These are phyloP conservation scores for Betta splendens DNA, from an alignment of 2,797 vertebrate species.

Conservation along the genomic window DNA sequence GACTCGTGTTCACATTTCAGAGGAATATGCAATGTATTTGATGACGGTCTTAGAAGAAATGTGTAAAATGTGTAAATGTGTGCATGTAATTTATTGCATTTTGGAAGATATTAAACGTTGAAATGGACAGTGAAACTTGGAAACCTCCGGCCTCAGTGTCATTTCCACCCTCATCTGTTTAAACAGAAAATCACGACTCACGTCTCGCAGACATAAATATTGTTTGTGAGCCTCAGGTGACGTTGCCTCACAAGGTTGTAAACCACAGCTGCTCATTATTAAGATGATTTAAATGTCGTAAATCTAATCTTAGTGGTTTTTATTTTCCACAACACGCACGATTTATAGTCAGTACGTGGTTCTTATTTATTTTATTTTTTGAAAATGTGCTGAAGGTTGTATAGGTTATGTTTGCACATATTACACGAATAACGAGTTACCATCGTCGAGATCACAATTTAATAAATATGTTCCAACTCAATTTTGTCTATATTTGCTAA, in stretches of 20 bases:
- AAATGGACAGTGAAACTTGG: conserved; percentile 90
- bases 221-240: conserved; percentile 42
- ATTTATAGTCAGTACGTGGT: not conserved
- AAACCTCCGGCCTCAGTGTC: conserved; percentile 88
- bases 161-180: conserved; percentile 45
- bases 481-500: not conserved
- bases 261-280: conserved; percentile 48
- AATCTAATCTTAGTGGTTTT: conserved; percentile 10
- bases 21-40: conserved; percentile 93
- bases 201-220: conserved; percentile 35
- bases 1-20: conserved; percentile 91
- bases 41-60: conserved; percentile 87
- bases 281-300: conserved; percentile 5
- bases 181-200: conserved; percentile 50
- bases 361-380: not conserved
- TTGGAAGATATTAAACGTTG: conserved; percentile 92
- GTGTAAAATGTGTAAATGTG: conserved; percentile 96
- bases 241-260: conserved; percentile 31
- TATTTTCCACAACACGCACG: not conserved
- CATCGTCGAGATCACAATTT: not conserved
- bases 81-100: conserved; percentile 99
- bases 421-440: not conserved
- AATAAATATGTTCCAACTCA: not conserved
- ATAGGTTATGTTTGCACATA: conserved; percentile 3
- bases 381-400: conserved; percentile 1